Evolutionary conservation across 2,888 invertebrate genomes (phyloP).

Genomic region (Thelaira solivaga): DNA sequence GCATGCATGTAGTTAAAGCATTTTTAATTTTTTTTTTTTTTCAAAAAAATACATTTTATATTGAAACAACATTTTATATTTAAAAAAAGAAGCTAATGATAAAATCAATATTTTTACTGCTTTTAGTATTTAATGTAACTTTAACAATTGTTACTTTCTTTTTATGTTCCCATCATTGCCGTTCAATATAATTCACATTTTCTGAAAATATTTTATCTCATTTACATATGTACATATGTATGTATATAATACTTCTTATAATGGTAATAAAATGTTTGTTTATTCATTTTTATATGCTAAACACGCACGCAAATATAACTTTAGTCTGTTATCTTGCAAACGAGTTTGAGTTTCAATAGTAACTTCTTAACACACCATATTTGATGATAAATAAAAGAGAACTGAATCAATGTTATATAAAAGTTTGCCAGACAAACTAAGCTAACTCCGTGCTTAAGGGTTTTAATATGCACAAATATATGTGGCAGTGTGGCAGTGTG

Average conservation of each 20-base stretch:
- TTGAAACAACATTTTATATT: not conserved
- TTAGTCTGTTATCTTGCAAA: conserved; percentile 27
- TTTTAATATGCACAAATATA: no score
- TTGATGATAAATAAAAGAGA: not conserved
- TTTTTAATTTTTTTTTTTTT: no score
- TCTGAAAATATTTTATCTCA: conserved; percentile 66
- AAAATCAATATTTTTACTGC: not conserved
- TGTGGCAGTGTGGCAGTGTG: no score
- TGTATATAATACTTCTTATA: no score
- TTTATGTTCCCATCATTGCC: conserved; percentile 69
- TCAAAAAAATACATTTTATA: not conserved
- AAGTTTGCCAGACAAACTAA: no score
- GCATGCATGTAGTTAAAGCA: not conserved
- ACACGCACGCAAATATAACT: conserved; percentile 44
- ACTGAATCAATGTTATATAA: not conserved
- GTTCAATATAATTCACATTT: conserved; percentile 75
- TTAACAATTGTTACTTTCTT: conserved; percentile 38
- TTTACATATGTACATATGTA: no score
- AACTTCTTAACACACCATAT: not conserved
- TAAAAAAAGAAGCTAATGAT: not conserved
- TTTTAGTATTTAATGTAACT: conserved; percentile 27
- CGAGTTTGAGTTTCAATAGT: not conserved
- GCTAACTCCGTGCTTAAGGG: no score
- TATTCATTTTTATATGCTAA: conserved; percentile 42
- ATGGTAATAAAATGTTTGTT: no score